These are phyloP conservation scores for Monomorium pharaonis DNA, from an alignment of 1,140 invertebrate species.

Conservation along the genomic window DNA sequence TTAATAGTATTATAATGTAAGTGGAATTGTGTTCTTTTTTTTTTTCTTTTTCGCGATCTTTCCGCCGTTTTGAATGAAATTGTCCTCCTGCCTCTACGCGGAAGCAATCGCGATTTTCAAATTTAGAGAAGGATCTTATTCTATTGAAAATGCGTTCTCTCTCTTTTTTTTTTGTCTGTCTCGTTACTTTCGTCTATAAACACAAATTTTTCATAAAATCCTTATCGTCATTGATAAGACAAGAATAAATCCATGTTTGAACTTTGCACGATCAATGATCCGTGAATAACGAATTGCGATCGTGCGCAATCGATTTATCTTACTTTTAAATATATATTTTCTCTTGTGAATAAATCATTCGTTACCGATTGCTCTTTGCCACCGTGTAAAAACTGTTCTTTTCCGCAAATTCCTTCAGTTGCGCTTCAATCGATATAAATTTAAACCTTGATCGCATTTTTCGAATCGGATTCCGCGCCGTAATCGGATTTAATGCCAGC, in stretches of 20 bases:
- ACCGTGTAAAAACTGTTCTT: not conserved
- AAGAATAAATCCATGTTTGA: constrained; percentile 26
- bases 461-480: not conserved
- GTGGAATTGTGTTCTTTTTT: no score
- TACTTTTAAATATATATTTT: not conserved
- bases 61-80: not conserved
- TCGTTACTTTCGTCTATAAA: not conserved
- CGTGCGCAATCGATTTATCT: not conserved
- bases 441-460: not conserved
- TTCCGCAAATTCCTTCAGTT: not conserved
- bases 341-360: not conserved
- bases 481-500: constrained; percentile 1
- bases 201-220: not conserved
- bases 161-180: no score
- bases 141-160: not conserved
- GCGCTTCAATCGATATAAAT: not conserved
- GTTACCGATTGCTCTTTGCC: not conserved
- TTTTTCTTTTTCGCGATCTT: not conserved
- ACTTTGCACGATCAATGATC: constrained; percentile 35
- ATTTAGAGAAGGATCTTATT: not conserved
- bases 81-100: not conserved
- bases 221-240: constrained; percentile 24
- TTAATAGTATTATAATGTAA: not conserved
- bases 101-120: not conserved
- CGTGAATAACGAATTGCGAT: constrained; percentile 7